Percentiles rank a stretch among this genome's conserved stretches.
Evolutionary conservation across 2,797 vertebrate species (phyloP).

Genomic region (Spea hammondii): DNA sequence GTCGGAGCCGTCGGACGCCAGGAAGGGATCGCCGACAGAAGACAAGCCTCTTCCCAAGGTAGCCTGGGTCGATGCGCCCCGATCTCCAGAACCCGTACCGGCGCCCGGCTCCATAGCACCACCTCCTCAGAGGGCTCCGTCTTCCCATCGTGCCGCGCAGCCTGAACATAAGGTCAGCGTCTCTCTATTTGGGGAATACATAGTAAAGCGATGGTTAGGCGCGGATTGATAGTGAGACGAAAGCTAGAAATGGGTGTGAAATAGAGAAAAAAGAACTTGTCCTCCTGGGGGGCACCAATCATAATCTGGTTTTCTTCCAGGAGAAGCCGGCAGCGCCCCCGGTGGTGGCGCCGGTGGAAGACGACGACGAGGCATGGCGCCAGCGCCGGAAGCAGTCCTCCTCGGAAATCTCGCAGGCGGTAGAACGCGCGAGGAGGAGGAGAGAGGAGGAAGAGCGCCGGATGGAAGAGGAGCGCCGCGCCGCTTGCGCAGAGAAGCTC

Average conservation of each 20-base stretch:
- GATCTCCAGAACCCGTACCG: conserved; percentile 54
- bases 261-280: too few relatives aligned
- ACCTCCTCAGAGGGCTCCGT: conserved; percentile 64
- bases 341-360: conserved; percentile 77
- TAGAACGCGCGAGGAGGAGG: conserved; percentile 84
- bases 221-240: too few relatives aligned
- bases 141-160: conserved; percentile 68
- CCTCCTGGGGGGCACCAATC: too few relatives aligned
- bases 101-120: conserved; percentile 54
- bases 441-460: conserved; percentile 88
- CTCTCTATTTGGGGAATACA: conserved; percentile 43
- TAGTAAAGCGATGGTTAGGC: too few relatives aligned
- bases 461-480: conserved; percentile 90
- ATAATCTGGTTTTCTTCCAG: conserved; percentile 58
- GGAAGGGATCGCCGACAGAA: conserved; percentile 68
- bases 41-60: conserved; percentile 79
- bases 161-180: conserved; percentile 75
- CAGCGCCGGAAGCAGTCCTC: conserved; percentile 89
- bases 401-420: conserved; percentile 84
- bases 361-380: conserved; percentile 92
- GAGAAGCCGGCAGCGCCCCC: conserved; percentile 72
- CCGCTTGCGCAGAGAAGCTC: conserved; percentile 89
- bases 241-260: too few relatives aligned
- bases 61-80: conserved; percentile 78
- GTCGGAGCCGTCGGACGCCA: conserved; percentile 67